Percentiles rank a stretch among this genome's conserved stretches.
These are phyloP conservation scores for Amniataba percoides DNA, from an alignment of 2,797 vertebrate genomes.

Conservation along the genomic window DNA sequence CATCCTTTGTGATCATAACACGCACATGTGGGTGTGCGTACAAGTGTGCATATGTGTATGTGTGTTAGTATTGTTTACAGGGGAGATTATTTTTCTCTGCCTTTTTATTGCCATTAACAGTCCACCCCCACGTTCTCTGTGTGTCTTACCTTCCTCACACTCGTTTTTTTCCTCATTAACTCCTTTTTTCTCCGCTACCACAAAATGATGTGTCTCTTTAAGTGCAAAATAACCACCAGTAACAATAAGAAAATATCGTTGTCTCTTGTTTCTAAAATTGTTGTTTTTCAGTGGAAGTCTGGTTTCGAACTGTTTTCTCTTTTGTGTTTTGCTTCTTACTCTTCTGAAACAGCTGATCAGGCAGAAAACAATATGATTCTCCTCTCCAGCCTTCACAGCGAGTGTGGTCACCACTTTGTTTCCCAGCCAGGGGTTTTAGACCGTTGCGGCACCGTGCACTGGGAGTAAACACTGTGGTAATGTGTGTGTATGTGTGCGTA, in stretches of 20 bases:
- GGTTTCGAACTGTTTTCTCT: background rate
- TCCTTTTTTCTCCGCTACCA: background rate
- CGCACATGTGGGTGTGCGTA: slow-evolving; percentile 34
- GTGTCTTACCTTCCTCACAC: slow-evolving; percentile 26
- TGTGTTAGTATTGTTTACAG: slow-evolving; percentile 47
- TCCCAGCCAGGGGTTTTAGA: slow-evolving; percentile 61
- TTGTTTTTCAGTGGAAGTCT: background rate
- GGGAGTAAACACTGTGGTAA: slow-evolving; percentile 64
- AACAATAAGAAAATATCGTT: background rate
- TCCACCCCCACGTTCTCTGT: slow-evolving; percentile 40
- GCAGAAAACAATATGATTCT: slow-evolving; percentile 48
- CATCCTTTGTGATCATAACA: slow-evolving; percentile 82
- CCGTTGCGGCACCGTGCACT: slow-evolving; percentile 28
- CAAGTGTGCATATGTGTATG: slow-evolving; percentile 13
- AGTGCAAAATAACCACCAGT: background rate
- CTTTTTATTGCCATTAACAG: slow-evolving; percentile 56
- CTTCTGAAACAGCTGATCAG: slow-evolving; percentile 51
- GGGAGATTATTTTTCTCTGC: slow-evolving; percentile 45
- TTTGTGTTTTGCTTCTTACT: background rate
- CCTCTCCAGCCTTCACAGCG: slow-evolving; percentile 25
- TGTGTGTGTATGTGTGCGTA: slow-evolving; percentile 51
- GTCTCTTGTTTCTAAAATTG: background rate
- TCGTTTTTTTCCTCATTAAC: slow-evolving; percentile 20
- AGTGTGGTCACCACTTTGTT: slow-evolving; percentile 50
- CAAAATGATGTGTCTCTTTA: background rate